A percentile compares a stretch with the other conserved stretches of the same genome.
Evolutionary conservation across 2,797 vertebrate species (phyloP).

Genomic region (Coluber constrictor): DNA sequence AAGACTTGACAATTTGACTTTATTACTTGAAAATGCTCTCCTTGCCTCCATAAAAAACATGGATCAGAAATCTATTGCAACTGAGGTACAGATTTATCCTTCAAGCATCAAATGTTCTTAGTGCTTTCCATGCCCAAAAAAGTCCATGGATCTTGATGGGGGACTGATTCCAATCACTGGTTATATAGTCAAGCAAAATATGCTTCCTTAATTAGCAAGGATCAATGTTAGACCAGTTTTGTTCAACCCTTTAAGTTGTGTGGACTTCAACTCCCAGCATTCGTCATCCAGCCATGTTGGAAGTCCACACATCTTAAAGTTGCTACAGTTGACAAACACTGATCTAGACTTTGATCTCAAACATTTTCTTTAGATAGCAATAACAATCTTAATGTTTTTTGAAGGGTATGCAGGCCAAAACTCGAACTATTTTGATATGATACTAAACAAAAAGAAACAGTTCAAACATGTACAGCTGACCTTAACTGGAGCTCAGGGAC

Average conservation of each 20-base stretch:
- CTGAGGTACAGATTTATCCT: neutral
- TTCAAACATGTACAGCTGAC: conserved; percentile 46
- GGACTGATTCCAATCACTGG: neutral
- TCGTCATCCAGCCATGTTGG: neutral
- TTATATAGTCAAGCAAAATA: neutral
- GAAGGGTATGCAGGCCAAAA: conserved; percentile 24
- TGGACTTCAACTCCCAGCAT: neutral
- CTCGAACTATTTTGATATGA: conserved; percentile 30
- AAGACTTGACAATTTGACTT: neutral
- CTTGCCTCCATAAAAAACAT: neutral
- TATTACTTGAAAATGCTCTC: neutral
- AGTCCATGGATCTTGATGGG: neutral
- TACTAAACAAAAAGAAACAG: conserved; percentile 40
- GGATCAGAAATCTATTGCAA: neutral
- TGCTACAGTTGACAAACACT: neutral
- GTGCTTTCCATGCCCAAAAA: neutral
- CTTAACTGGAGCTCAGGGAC: conserved; percentile 54
- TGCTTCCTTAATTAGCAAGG: neutral
- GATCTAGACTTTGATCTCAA: neutral
- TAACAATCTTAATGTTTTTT: conserved; percentile 46
- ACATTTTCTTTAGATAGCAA: conserved; percentile 59
- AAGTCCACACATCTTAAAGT: neutral
- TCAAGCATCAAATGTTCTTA: neutral
- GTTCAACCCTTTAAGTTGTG: neutral
- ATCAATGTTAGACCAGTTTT: neutral